Evolutionary conservation across 2,888 invertebrate species (phyloP).

Genomic region (Crepidodera aurea): DNA sequence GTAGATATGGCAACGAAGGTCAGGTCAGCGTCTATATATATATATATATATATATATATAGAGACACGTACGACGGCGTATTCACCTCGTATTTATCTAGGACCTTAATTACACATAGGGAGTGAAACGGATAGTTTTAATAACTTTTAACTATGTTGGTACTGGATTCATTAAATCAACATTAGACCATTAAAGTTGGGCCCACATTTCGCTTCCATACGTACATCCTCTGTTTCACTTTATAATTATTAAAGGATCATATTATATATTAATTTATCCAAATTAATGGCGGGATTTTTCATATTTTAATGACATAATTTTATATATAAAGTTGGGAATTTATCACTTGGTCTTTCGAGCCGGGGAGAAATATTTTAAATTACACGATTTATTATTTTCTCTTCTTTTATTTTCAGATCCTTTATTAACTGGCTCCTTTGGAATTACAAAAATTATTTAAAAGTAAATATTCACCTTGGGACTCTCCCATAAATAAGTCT

Average conservation of each 20-base stretch:
- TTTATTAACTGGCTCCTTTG: too few species aligned
- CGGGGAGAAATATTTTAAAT: too few species aligned
- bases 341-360: too few species aligned
- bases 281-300: not conserved
- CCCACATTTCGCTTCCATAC: not conserved
- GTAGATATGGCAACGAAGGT: not conserved
- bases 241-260: not conserved
- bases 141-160: constrained; percentile 41
- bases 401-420: too few species aligned
- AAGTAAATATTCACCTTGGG: too few species aligned
- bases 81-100: constrained; percentile 51
- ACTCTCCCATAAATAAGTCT: too few species aligned
- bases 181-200: constrained; percentile 36
- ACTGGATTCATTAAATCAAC: constrained; percentile 44
- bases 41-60: not conserved
- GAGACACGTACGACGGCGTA: not conserved
- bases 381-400: too few species aligned
- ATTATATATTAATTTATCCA: not conserved
- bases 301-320: too few species aligned
- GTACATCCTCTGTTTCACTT: not conserved
- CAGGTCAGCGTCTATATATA: not conserved
- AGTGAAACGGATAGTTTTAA: constrained; percentile 48
- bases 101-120: constrained; percentile 48
- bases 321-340: too few species aligned
- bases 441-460: too few species aligned